Conservation (phyloP, 1,140 invertebrate genomes). For the Cotesia glomerata region DNA sequence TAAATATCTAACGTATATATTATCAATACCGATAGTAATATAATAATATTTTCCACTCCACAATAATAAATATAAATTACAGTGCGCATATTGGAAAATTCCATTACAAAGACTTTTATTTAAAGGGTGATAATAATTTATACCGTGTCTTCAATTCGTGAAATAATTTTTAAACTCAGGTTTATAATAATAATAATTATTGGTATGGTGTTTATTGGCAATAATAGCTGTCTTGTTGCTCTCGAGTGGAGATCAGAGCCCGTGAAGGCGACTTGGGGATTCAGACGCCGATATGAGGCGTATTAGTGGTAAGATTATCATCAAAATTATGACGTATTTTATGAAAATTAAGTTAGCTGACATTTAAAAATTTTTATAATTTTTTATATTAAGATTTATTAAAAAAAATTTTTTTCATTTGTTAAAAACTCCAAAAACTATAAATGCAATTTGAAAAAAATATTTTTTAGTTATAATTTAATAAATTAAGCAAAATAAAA, state of each 20-base stretch:
- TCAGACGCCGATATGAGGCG: slow-evolving; percentile 48
- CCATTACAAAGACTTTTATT: background rate
- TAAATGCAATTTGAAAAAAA: too few species aligned
- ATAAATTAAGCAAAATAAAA: too few species aligned
- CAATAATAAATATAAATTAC: background rate
- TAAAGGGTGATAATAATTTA: background rate
- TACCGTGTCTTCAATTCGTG: slow-evolving; percentile 23
- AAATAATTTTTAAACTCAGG: slow-evolving; percentile 4
- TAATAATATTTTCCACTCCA: too few species aligned
- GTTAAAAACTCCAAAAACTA: too few species aligned
- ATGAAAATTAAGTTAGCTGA: too few species aligned
- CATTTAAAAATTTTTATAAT: too few species aligned
- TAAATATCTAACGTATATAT: background rate
- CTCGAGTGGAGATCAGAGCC: background rate
- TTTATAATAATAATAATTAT: background rate
- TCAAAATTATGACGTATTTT: too few species aligned
- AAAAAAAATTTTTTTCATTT: too few species aligned
- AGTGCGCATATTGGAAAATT: background rate
- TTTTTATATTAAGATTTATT: too few species aligned
- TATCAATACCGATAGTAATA: too few species aligned
- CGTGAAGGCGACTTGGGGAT: background rate
- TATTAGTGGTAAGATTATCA: slow-evolving; percentile 51
- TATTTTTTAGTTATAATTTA: too few species aligned
- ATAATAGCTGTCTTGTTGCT: slow-evolving; percentile 3
- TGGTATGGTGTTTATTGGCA: slow-evolving; percentile 22